Conservation (phyloP, 2,888 invertebrate species). For the Athalia rosae region DNA sequence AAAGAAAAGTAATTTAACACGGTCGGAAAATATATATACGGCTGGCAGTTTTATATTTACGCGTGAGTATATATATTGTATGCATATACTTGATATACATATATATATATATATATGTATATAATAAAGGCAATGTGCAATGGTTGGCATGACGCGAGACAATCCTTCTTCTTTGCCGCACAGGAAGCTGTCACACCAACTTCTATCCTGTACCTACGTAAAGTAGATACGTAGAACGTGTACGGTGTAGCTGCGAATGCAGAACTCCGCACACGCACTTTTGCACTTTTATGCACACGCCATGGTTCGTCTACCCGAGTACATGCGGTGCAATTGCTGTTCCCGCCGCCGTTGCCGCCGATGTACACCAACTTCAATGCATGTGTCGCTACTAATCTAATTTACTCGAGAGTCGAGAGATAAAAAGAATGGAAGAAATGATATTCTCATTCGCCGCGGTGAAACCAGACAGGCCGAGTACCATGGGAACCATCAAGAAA, state of each 20-base stretch:
- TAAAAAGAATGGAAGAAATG: conserved; percentile 38
- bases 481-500: conserved; percentile 21
- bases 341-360: not conserved
- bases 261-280: conserved; percentile 42
- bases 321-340: not conserved
- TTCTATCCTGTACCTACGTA: conserved; percentile 43
- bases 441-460: conserved; percentile 63
- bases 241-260: too few species aligned
- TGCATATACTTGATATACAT: not conserved
- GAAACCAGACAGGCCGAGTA: conserved; percentile 49
- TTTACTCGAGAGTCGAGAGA: conserved; percentile 61
- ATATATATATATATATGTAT: not conserved
- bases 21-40: not conserved
- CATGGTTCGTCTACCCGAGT: conserved; percentile 44
- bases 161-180: conserved; percentile 56
- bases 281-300: conserved; percentile 54
- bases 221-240: too few species aligned
- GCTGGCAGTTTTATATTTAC: not conserved
- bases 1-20: not conserved
- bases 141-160: conserved; percentile 57
- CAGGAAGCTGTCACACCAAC: conserved; percentile 62
- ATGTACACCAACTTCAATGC: conserved; percentile 49
- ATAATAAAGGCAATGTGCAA: conserved; percentile 17
- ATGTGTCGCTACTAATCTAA: conserved; percentile 64
- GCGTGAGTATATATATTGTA: not conserved